Conservation (phyloP, 2,113 vertebrate species). For the Miniopterus natalensis region DNA sequence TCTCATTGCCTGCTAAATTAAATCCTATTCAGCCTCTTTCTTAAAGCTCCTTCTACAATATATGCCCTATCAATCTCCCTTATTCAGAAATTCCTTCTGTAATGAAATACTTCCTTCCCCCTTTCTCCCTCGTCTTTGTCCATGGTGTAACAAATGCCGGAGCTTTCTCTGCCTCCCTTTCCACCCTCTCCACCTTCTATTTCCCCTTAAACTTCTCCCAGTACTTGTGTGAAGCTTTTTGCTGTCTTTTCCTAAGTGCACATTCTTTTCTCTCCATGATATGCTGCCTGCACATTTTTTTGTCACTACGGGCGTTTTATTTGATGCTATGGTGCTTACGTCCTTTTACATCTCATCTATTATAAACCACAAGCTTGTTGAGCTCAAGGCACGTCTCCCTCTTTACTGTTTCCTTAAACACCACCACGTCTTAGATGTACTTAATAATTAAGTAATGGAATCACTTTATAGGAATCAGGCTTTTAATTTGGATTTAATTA, state of each 20-base stretch:
- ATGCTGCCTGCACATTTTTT: background rate
- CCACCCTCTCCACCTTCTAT: background rate
- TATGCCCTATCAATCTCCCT: background rate
- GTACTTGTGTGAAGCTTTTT: background rate
- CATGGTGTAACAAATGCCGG: background rate
- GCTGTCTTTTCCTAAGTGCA: background rate
- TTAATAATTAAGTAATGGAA: background rate
- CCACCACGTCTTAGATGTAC: background rate
- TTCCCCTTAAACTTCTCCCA: background rate
- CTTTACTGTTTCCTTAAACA: background rate
- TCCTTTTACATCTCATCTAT: background rate
- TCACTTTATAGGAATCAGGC: background rate
- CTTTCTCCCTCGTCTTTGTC: background rate
- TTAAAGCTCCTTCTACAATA: background rate
- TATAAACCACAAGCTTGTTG: background rate
- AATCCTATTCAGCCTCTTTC: background rate
- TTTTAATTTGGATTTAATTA: constrained; percentile 13
- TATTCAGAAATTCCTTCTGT: background rate
- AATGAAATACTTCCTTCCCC: background rate
- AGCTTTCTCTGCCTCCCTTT: background rate
- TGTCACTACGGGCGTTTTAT: background rate
- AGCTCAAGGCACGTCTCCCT: background rate
- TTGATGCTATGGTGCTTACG: background rate
- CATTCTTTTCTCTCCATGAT: background rate
- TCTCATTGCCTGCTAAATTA: no score